A percentile compares a stretch with the other conserved stretches of the same genome.
Conservation (phyloP, 2,113 vertebrate genomes). For the Dromiciops gliroides region DNA sequence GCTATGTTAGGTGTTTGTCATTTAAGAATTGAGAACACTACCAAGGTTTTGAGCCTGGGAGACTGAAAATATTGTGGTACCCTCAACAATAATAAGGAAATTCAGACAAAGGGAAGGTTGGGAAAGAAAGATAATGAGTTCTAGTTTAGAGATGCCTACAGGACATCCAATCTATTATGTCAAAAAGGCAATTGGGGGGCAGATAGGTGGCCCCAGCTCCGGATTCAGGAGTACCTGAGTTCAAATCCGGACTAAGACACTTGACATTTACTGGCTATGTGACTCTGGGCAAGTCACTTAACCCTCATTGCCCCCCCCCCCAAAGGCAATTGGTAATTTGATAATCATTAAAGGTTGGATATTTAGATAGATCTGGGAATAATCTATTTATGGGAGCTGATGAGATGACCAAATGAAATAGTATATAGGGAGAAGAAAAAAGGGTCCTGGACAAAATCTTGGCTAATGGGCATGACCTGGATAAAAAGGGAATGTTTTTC, state of each 20-base stretch:
- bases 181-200: background rate
- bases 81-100: background rate
- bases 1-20: background rate
- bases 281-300: no score
- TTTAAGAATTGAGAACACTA: background rate
- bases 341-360: background rate
- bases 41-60: background rate
- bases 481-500: background rate
- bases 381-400: background rate
- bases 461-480: background rate
- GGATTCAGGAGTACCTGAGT: no score
- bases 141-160: background rate
- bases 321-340: background rate
- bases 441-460: background rate
- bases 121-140: background rate
- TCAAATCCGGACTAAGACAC: no score
- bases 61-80: background rate
- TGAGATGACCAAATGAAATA: background rate
- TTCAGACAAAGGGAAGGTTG: background rate
- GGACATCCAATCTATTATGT: background rate
- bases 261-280: no score
- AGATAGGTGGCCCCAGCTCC: no score
- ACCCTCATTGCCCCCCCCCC: no score
- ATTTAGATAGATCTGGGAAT: background rate
- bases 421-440: background rate